Base-by-base conservation (phyloP, 2,888 invertebrate species). In the Terebella lapidaria region DNA sequence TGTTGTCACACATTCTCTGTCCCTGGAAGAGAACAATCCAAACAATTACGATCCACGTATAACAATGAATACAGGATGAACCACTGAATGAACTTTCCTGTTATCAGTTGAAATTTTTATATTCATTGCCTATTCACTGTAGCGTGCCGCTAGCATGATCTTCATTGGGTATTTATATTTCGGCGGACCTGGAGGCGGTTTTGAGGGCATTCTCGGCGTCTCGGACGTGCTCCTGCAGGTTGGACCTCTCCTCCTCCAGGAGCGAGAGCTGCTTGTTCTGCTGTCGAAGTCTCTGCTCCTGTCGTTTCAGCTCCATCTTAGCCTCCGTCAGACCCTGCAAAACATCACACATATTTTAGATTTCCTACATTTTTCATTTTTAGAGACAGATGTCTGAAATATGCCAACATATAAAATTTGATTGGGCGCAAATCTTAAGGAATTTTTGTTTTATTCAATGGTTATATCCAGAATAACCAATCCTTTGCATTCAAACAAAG, bases 161-260 rank as follows among this genome's bases (percentile, higher is more conserved):
- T n/a, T n/a, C n/a, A n/a, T n/a, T n/a, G n/a, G n/a, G n/a, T n/a
- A n/a, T n/a, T n/a, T n/a, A n/a, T n/a, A n/a, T n/a, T n/a, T n/a
- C n/a, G 60, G 57, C 3, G 15, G 15, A 55, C 27, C 24, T 29
- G 3, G 45, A 42, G 22, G 73, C 74, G 30, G 74, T 74, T 49
- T 70, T 70, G n/a, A 77, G 68, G 3, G 78, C 74, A 55, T 71
- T 72, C 64, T 78, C 77, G 3, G 76, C 76, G 68, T 77, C 78
- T 25, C 61, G 62, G 25, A 78, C 63, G 57, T 77, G 75, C 35
- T 70, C 69, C 42, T 67, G 67, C 24, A 76, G 64, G 10, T 70
- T 64, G 56, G 69, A 71, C 29, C 71, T 71, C 61, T 77, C 75
- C 20, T 67, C 63, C 59, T 76, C 74, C 10, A 71, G 53, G 42